A percentile compares a stretch with the other conserved stretches of the same genome.
These are phyloP conservation scores for Himantopus leucocephalus DNA, from an alignment of 2,113 vertebrate species.

Conservation along the genomic window DNA sequence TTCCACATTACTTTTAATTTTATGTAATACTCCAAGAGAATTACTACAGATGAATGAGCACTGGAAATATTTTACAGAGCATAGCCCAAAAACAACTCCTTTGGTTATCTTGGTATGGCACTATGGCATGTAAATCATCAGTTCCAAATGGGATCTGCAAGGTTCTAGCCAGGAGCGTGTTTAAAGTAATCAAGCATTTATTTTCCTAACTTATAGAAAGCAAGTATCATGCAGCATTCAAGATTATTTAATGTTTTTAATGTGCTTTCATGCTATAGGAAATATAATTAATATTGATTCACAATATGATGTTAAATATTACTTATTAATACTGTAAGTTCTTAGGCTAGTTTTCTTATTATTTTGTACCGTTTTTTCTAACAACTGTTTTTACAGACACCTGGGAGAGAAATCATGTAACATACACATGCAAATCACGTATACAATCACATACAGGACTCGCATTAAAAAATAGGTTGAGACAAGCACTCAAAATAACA, in stretches of 20 bases:
- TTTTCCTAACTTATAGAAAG: neutral
- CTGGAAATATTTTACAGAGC: neutral
- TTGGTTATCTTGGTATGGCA: neutral
- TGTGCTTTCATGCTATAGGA: neutral
- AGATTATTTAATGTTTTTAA: neutral
- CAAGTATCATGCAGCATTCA: neutral
- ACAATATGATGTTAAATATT: neutral
- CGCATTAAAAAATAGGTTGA: neutral
- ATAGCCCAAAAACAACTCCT: neutral
- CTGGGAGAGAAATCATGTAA: neutral
- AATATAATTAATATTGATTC: neutral
- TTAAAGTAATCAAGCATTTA: neutral
- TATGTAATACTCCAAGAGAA: neutral
- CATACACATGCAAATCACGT: neutral
- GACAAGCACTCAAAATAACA: neutral
- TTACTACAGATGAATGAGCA: neutral
- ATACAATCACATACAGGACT: neutral
- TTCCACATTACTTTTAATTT: neutral
- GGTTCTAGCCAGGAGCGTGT: neutral
- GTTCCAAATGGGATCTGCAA: neutral
- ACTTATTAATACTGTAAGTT: neutral
- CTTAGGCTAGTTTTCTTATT: neutral
- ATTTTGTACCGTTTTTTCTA: neutral
- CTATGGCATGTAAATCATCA: neutral
- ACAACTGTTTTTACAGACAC: neutral